A percentile compares a stretch with the other conserved stretches of the same genome.
These are phyloP conservation scores for Menura novaehollandiae DNA, from an alignment of 2,113 vertebrate genomes.

Conservation along the genomic window DNA sequence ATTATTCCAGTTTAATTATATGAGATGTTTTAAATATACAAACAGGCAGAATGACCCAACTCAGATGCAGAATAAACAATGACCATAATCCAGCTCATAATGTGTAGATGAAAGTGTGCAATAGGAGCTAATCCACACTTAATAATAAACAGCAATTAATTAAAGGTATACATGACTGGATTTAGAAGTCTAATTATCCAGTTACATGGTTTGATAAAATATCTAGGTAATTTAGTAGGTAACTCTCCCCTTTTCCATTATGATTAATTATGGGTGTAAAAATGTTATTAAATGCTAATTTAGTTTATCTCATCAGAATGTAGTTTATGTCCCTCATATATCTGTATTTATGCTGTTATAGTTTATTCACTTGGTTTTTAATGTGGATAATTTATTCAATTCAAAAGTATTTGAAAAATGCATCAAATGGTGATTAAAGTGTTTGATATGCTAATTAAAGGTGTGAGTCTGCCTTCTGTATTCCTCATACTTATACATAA, in stretches of 20 bases:
- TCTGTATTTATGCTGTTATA: background rate
- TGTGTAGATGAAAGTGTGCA: background rate
- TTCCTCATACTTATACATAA: background rate
- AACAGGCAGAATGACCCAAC: background rate
- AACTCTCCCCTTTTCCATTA: background rate
- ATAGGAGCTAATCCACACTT: background rate
- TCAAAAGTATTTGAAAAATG: background rate
- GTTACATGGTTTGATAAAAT: slow-evolving; percentile 24
- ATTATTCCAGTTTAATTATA: background rate
- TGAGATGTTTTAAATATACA: background rate
- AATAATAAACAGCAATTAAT: slow-evolving; percentile 39
- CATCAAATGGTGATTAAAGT: background rate
- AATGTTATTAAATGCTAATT: slow-evolving; percentile 34
- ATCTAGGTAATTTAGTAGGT: background rate
- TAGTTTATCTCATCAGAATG: slow-evolving; percentile 8
- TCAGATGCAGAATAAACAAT: background rate
- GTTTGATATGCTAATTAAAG: background rate
- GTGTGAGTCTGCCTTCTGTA: background rate
- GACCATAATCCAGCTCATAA: background rate
- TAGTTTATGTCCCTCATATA: slow-evolving; percentile 3
- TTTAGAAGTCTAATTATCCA: slow-evolving; percentile 40
- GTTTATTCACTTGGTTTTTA: background rate
- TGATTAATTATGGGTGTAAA: slow-evolving; percentile 44
- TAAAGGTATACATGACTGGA: slow-evolving; percentile 2
- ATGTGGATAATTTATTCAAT: background rate